Evolutionary conservation across 2,888 invertebrate genomes (phyloP).

Genomic region (Drosophila stalkeri): DNA sequence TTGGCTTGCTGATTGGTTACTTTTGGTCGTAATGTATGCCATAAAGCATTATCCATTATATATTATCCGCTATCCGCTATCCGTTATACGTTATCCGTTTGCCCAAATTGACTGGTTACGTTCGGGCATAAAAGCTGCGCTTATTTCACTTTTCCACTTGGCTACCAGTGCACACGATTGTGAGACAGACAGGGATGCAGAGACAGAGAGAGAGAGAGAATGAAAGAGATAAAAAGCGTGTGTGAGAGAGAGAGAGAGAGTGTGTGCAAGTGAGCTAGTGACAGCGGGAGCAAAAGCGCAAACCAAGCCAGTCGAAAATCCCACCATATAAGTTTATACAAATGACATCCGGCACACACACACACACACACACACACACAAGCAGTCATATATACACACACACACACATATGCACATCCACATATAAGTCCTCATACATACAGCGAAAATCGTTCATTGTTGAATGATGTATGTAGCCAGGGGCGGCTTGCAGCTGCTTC

Average conservation of each 20-base stretch:
- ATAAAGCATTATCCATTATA: constrained; percentile 29
- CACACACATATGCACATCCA: neutral
- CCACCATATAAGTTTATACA: constrained; percentile 68
- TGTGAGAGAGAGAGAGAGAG: too few relatives aligned
- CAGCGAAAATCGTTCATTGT: constrained; percentile 44
- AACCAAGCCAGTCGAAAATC: constrained; percentile 54
- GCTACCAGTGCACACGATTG: constrained; percentile 49
- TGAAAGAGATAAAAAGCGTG: neutral
- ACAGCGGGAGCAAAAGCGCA: constrained; percentile 16
- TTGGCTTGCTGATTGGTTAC: constrained; percentile 7
- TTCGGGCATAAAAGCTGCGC: constrained; percentile 55
- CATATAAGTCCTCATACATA: neutral
- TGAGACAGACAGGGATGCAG: neutral
- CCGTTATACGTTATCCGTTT: constrained; percentile 34
- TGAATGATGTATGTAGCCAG: constrained; percentile 70
- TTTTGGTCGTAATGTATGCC: constrained; percentile 17
- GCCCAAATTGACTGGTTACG: constrained; percentile 55
- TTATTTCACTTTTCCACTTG: constrained; percentile 72
- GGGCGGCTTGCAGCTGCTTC: constrained; percentile 48
- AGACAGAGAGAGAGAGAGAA: neutral
- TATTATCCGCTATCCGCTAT: constrained; percentile 22
- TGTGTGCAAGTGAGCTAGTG: neutral
- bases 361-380: constrained; percentile 10
- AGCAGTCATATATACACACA: neutral
- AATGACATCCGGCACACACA: constrained; percentile 67